Percentiles rank a stretch among this genome's conserved stretches.
Evolutionary conservation across 2,797 vertebrate species (phyloP).

Genomic region (Artibeus lituratus): DNA sequence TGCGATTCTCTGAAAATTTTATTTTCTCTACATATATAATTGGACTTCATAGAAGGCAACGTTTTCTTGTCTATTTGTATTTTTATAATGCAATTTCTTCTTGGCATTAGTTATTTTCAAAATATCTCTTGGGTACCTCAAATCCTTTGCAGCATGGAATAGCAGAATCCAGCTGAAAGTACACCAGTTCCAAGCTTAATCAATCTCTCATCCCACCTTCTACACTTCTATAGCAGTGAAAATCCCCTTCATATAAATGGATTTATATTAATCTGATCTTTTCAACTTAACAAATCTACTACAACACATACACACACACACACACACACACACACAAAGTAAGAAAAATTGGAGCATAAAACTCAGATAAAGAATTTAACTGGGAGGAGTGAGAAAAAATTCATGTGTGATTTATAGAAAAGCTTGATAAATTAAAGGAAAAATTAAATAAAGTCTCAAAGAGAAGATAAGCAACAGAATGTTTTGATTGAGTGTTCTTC

Average conservation of each 20-base stretch:
- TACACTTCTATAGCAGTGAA: background rate
- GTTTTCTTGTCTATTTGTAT: background rate
- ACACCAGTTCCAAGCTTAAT: background rate
- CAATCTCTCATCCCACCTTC: background rate
- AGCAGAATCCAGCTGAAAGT: background rate
- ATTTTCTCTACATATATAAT: background rate
- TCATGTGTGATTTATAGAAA: background rate
- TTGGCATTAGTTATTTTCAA: background rate
- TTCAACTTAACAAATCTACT: background rate
- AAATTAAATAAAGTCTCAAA: background rate
- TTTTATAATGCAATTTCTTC: background rate
- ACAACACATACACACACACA: background rate
- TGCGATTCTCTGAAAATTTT: background rate
- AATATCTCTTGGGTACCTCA: background rate
- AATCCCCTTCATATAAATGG: background rate
- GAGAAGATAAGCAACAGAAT: background rate
- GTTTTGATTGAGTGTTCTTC: background rate
- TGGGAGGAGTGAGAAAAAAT: background rate
- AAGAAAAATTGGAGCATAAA: background rate
- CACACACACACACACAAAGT: background rate
- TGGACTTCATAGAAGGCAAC: background rate
- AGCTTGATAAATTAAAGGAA: background rate
- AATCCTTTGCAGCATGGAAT: background rate
- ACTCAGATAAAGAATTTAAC: background rate
- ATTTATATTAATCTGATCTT: background rate